Base-by-base conservation (phyloP, 2,888 invertebrate species). In the Pachycephus smyrnensis region DNA sequence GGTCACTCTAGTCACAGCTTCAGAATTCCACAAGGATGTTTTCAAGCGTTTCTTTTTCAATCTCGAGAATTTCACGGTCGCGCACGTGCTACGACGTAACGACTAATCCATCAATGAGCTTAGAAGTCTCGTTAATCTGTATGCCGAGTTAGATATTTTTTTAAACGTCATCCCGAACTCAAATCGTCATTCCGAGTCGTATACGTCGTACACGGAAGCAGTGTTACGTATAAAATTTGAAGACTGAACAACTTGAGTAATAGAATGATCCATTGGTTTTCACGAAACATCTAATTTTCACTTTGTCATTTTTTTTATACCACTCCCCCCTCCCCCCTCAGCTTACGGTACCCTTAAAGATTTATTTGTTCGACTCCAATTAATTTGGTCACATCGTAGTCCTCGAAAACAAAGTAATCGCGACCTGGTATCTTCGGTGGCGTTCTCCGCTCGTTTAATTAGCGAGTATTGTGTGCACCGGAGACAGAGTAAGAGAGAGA, bases 401-500 rank as follows among this genome's bases (percentile, higher is more conserved):
- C 85, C 87, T 76, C 87, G 89, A 90, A 90, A 90, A 91, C 91
- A 91, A 91, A 91, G 91, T 90, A 91, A 91, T 91, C 91, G 89
- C 88, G 84, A 85, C 86, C 83, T 84, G 86, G 89, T 89, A 90
- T 91, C 90, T 85, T 76, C 77, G 85, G 86, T 87, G 88, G 88
- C 88, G 87, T 85, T 86, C 84, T 82, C 86, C 88, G 86, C 85
- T 83, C 88, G 88, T 90, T 91, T 91, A 91, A 91, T 91, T 91
- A 91, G 91, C 88, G 86, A 86, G 90, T 89, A 91, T 91, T 91
- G 91, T 90, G 89, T 88, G 85, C 82, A 79, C 79, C 68, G 75
- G n/a, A 68, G 55, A n/a, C 75, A 33, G 83, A 82, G 69, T 33
- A 33, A 68, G 73, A 68, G 68, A 23, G 37, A 37, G 73, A 68